A percentile compares a stretch with the other conserved stretches of the same genome.
Evolutionary conservation across 2,113 vertebrate species (phyloP).

Genomic region (Narcine bancroftii): DNA sequence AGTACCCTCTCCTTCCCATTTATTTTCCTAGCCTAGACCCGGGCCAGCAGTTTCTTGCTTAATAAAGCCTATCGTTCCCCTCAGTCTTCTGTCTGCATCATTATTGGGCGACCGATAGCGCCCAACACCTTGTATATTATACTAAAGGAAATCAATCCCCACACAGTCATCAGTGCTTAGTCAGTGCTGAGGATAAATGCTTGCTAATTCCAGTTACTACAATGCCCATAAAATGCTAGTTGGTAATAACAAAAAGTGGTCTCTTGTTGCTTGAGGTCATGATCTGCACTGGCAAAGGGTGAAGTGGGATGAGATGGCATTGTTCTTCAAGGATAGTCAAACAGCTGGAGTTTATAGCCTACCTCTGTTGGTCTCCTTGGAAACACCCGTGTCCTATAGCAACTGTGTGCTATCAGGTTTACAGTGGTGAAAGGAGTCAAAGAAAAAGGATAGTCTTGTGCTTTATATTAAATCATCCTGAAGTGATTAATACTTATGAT

Average conservation of each 20-base stretch:
- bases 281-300: too few relatives aligned
- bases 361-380: not conserved
- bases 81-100: too few relatives aligned
- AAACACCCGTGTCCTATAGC: not conserved
- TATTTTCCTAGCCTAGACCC: too few relatives aligned
- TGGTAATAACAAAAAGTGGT: not conserved
- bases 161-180: not conserved
- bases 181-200: not conserved
- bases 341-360: not conserved
- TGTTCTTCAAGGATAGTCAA: not conserved
- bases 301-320: not conserved
- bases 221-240: too few relatives aligned
- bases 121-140: conserved; percentile 20
- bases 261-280: not conserved
- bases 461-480: too few relatives aligned
- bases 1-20: too few relatives aligned
- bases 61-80: too few relatives aligned
- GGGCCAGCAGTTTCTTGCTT: too few relatives aligned
- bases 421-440: not conserved
- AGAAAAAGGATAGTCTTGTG: too few relatives aligned
- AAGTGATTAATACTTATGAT: too few relatives aligned
- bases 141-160: not conserved
- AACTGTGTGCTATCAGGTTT: not conserved
- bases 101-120: too few relatives aligned
- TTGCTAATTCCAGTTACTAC: not conserved